Evolutionary conservation across 2,888 invertebrate species (phyloP), one percentile per base, ranked within the genome.

Genomic region (Megamerina dolium): DNA sequence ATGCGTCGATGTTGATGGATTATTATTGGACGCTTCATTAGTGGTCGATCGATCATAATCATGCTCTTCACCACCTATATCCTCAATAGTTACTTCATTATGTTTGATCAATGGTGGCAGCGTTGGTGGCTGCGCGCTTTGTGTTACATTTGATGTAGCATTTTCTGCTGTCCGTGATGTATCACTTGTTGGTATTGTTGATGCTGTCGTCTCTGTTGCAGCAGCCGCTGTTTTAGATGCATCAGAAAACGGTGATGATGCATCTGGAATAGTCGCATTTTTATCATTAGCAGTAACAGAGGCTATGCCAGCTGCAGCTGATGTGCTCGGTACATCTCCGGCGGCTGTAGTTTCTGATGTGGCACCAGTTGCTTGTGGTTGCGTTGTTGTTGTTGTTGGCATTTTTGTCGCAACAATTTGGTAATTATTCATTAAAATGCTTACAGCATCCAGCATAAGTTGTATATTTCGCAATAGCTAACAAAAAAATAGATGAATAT

Each of bases 341-440:
- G 46, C 49, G 20, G 46, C 37, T 6, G 50, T 46, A 29, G 47
- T 33, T 17, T 44, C 48, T 16, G 38, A 12, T 23, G 48, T 31
- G 36, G 19, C 27, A 27, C 33, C 21, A 45, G 43, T 31, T 21
- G 44, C 20, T 41, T 16, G 42, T 5, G 29, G 48, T 35, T 30
- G 37, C 33, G n/a, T n/a, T 23, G 43, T 13, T 10, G 51, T 14
- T 33, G 52, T 18, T 27, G 52, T n/a, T 33, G 45, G 9, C 21
- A 37, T 30, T 37, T 10, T 26, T 36, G 80, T 73, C 37, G 82
- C 81, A 17, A 85, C 81, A 37, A 80, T 75, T 46, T 85, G 82
- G 71, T 96, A 97, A 68, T 96, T 95, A 61, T 90, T 87, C 87
- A 97, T 91, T 74, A 97, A 84, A 37, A 90, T 75, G 47, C 88